These are phyloP conservation scores for Cosmia trapezina DNA, from an alignment of 2,888 invertebrate genomes.

Conservation along the genomic window DNA sequence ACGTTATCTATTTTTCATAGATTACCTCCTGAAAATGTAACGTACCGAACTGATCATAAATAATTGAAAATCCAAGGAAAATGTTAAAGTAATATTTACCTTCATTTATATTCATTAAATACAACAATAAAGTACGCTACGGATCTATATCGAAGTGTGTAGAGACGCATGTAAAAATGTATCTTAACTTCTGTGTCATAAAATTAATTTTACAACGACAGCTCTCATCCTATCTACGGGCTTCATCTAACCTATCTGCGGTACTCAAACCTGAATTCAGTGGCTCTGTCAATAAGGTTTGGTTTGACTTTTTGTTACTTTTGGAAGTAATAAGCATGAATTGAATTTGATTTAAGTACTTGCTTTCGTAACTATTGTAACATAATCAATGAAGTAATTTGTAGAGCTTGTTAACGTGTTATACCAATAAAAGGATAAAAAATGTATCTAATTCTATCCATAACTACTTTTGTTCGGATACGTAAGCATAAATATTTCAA, in stretches of 20 bases:
- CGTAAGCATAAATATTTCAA: too few relatives aligned
- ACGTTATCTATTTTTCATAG: constrained; percentile 53
- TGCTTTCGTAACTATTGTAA: constrained; percentile 63
- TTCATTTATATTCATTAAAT: constrained; percentile 83
- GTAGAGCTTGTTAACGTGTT: constrained; percentile 35
- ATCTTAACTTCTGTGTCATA: constrained; percentile 61
- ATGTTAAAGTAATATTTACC: constrained; percentile 76
- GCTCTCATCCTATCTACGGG: constrained; percentile 42
- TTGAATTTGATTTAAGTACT: constrained; percentile 62
- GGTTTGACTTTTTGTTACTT: constrained; percentile 26
- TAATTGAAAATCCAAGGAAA: constrained; percentile 73
- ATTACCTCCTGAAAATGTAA: constrained; percentile 51
- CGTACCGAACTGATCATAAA: constrained; percentile 65
- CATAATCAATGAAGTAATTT: constrained; percentile 64
- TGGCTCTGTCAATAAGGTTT: constrained; percentile 35
- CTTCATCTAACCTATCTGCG: constrained; percentile 52
- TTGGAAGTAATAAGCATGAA: constrained; percentile 55
- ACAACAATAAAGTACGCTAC: constrained; percentile 77
- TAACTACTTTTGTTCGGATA: neutral
- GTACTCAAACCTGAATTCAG: constrained; percentile 35
- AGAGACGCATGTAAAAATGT: constrained; percentile 61
- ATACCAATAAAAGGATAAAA: constrained; percentile 14
- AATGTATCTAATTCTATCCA: neutral
- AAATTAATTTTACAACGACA: constrained; percentile 62
- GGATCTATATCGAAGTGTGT: constrained; percentile 68